Conservation (phyloP, 2,113 vertebrate species). For the Phrynocephalus versicolor region DNA sequence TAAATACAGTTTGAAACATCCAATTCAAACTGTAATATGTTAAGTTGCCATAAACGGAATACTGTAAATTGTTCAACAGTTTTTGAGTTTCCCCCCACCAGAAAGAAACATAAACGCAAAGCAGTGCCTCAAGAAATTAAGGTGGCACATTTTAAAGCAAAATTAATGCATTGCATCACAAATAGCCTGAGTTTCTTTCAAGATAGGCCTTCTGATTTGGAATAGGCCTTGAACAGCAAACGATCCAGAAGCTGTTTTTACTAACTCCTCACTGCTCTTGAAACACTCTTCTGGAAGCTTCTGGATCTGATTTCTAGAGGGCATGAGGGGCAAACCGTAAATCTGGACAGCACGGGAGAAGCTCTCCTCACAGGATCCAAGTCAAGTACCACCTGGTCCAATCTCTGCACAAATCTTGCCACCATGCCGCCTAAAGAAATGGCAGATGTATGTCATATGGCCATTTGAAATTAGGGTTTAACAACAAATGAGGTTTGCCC, state of each 20-base stretch:
- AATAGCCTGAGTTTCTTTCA: background rate
- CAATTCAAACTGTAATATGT: slow-evolving; percentile 22
- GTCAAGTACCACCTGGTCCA: background rate
- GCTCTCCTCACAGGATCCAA: background rate
- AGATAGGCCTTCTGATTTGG: background rate
- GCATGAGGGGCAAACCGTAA: background rate
- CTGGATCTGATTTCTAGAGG: background rate
- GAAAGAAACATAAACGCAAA: background rate
- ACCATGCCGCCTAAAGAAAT: too few relatives aligned
- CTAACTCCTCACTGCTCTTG: background rate
- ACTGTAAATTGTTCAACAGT: background rate
- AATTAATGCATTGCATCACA: background rate
- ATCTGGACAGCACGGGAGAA: background rate
- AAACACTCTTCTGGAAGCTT: background rate
- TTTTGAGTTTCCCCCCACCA: too few relatives aligned
- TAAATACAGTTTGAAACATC: slow-evolving; percentile 24
- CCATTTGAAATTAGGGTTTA: background rate
- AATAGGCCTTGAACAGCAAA: background rate
- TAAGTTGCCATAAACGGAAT: background rate
- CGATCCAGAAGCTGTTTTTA: background rate
- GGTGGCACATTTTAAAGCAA: background rate
- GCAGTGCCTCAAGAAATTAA: background rate
- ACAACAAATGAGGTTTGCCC: background rate
- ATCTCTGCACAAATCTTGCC: background rate
- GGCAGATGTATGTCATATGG: too few relatives aligned